Conservation (phyloP, 2,797 vertebrate genomes). For the Hybognathus amarus region DNA sequence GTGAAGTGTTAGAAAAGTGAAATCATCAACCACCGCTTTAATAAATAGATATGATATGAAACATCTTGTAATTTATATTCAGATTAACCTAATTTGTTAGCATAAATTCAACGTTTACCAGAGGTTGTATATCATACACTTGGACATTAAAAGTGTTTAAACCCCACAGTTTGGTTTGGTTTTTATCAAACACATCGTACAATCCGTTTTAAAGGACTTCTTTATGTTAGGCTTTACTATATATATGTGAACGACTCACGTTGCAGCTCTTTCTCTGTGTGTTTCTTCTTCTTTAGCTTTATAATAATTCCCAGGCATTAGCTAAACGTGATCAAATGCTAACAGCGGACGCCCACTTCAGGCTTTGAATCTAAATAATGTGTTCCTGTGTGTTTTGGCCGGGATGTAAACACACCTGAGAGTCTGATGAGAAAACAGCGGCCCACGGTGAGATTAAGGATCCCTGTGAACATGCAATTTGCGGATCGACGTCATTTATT, state of each 20-base stretch:
- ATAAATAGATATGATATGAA: not conserved
- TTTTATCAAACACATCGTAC: not conserved
- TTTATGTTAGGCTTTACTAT: too few species aligned
- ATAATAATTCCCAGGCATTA: not conserved
- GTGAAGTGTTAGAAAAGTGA: too few species aligned
- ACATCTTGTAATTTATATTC: not conserved
- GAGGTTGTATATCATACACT: not conserved
- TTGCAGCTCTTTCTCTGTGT: not conserved
- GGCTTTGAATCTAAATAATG: conserved; percentile 8
- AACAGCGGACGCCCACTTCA: not conserved
- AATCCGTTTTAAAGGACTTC: not conserved
- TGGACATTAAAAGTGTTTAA: not conserved
- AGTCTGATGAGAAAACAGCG: conserved; percentile 21
- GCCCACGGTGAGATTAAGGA: not conserved
- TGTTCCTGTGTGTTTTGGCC: not conserved
- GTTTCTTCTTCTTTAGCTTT: not conserved
- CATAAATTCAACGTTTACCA: not conserved
- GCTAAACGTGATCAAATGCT: not conserved
- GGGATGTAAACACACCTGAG: not conserved
- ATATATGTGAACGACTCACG: not conserved
- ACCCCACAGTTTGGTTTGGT: not conserved
- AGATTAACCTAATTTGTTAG: not conserved
- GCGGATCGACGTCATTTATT: not conserved
- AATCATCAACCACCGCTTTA: too few species aligned
- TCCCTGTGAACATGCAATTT: conserved; percentile 9